Evolutionary conservation across 2,888 invertebrate genomes (phyloP), one percentile per base, ranked within the genome.

Genomic region (Sesia bembeciformis): DNA sequence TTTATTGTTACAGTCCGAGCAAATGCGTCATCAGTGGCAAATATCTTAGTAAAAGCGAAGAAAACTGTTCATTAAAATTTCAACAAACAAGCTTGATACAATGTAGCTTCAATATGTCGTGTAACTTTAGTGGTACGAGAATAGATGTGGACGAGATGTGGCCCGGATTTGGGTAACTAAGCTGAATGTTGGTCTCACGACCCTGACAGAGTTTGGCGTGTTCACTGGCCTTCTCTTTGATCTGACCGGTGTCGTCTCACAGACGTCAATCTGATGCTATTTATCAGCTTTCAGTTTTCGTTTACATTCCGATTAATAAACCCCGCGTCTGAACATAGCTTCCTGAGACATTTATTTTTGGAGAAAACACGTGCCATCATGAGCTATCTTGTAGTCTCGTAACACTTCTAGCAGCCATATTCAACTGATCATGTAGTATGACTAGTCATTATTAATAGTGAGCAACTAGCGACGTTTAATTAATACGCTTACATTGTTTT

Each of bases 141-240:
- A 85, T 83, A 84, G 84, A 81, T 65, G 65, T 72, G 70, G 72
- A 76, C 70, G 69, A 75, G 76, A 73, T 73, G 72, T 78, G 84
- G 73, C 85, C 84, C 67, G 79, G 73, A 69, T 83, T 71, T 65
- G 62, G 65, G 68, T 77, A 74, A 66, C 76, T 76, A 78, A 78
- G 72, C 68, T 67, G 65, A 67, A 63, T 55, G 63, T 60, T 71
- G 67, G 69, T 66, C 67, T 72, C 65, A 70, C 59, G 78, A 70
- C 71, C 77, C 69, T 67, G 72, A 69, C 72, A 69, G 71, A 68
- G 65, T 66, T 67, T 66, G 66, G 61, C 73, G 68, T 70, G 69
- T 67, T 70, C 70, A 66, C 64, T 66, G 70, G 68, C 74, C 75
- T 78, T 74, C 67, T 63, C 74, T 84, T 83, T 79, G 81, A 84